Base-by-base conservation (phyloP, 2,113 vertebrate species). In the Ictalurus punctatus region DNA sequence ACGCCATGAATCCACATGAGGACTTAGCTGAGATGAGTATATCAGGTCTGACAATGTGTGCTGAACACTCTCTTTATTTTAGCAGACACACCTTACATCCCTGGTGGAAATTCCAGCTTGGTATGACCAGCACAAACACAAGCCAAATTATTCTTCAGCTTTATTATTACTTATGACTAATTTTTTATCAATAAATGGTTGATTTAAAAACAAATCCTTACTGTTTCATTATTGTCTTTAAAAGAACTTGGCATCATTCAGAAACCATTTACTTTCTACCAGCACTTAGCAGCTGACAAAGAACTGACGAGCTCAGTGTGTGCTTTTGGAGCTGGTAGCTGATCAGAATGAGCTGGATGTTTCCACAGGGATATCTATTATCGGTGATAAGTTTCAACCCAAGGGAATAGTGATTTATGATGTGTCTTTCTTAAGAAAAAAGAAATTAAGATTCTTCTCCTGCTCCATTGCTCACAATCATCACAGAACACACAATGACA, bases 371-470 rank as follows among this genome's bases (percentile, higher is more conserved):
- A 86, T 86, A 89, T 65, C 74, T 69, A 84, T 89, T 78, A 89
- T 52, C 85, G 52, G 61, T 89, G 67, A 84, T 34, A 80, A 59
- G 76, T 40, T 84, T 71, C 85, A 69, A 58, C 54, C 21, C 1
- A 2, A 44, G 90, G 78, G 52, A 86, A 86, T 13, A 14, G 59
- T 88, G 90, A 88, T 79, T 88, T 79, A 86, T 86, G 69, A 71
- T 84, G 30, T 30, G 37, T 48, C 59, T 83, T 61, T 83, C 5
- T 44, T 52, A 88, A 58, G 48, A 40, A 74, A 81, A 37, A 34
- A 81, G 6, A 4, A 21, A 80, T 67, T 79, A 71, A 27, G 34
- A 82, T 88, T 56, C 61, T 44, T 67, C 81, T 67, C 17, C 25
- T 27, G 52, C 16, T 85, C 74, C 52, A 56, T 48, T 67, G 52